Percentiles rank a stretch among this genome's conserved stretches.
Evolutionary conservation across 2,888 invertebrate species (phyloP).

Genomic region (Beris chalybata): DNA sequence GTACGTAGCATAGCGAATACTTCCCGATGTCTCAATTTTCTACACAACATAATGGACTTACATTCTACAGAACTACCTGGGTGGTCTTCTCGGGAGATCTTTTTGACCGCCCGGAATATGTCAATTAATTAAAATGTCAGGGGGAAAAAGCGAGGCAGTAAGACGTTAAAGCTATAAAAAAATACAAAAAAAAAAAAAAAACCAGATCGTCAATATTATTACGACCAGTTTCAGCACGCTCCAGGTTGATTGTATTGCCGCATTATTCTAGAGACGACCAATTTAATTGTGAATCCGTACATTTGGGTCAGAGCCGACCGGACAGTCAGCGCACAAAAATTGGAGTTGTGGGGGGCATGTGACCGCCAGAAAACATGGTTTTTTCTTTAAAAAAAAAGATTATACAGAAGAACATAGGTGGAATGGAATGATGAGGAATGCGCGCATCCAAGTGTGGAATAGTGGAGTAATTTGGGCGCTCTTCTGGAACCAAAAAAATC

Average conservation of each 20-base stretch:
- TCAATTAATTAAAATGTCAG: constrained; percentile 33
- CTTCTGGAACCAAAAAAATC: no score
- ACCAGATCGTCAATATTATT: constrained; percentile 31
- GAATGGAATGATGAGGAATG: no score
- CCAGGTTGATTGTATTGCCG: constrained; percentile 23
- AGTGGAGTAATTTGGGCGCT: no score
- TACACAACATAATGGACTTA: constrained; percentile 32
- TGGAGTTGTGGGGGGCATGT: no score
- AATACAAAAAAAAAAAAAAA: constrained; percentile 8
- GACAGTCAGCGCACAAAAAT: no score
- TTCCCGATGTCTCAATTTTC: constrained; percentile 33
- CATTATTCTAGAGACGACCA: constrained; percentile 7
- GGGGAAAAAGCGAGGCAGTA: constrained; percentile 10
- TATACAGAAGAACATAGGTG: no score
- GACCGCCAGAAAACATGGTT: no score
- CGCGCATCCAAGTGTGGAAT: no score
- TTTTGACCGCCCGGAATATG: constrained; percentile 33
- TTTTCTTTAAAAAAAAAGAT: no score
- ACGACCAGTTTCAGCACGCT: constrained; percentile 33
- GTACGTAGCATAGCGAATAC: constrained; percentile 25
- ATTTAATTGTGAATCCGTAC: constrained; percentile 27
- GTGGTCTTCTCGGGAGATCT: constrained; percentile 30
- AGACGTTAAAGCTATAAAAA: neutral
- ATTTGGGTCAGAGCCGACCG: constrained; percentile 11
- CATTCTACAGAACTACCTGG: constrained; percentile 30